Evolutionary conservation across 1,140 invertebrate species (phyloP).

Genomic region (Aphidius ervi): DNA sequence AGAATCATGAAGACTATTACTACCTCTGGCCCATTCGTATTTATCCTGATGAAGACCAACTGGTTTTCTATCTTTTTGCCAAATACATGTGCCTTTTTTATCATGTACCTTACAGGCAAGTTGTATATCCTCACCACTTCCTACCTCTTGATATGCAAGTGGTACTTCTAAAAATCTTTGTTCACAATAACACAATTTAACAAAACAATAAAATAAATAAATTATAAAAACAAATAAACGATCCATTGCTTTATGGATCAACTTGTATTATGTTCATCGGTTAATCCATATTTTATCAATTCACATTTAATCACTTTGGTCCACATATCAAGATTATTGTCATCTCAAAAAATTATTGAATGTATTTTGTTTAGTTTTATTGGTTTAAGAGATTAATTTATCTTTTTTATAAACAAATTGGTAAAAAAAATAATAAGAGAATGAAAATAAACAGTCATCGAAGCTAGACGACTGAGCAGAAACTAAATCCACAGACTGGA

Average conservation of each 20-base stretch:
- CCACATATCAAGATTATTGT: too few relatives aligned
- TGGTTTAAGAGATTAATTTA: too few relatives aligned
- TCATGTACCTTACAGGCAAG: slow-evolving; percentile 79
- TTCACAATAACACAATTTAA: slow-evolving; percentile 39
- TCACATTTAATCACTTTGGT: too few relatives aligned
- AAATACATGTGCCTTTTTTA: slow-evolving; percentile 81
- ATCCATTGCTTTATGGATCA: not conserved
- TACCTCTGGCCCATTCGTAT: slow-evolving; percentile 78
- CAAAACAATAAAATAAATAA: not conserved
- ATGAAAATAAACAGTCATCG: too few relatives aligned
- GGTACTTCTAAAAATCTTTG: slow-evolving; percentile 82
- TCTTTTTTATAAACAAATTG: too few relatives aligned
- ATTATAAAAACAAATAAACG: not conserved
- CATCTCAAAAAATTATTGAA: too few relatives aligned
- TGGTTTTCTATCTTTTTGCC: slow-evolving; percentile 89
- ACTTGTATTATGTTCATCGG: too few relatives aligned
- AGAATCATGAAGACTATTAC: slow-evolving; percentile 40
- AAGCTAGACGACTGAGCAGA: too few relatives aligned
- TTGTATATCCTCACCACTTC: slow-evolving; percentile 75
- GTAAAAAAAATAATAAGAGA: too few relatives aligned
- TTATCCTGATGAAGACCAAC: slow-evolving; percentile 81
- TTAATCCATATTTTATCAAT: too few relatives aligned
- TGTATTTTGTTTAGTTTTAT: too few relatives aligned
- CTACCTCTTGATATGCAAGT: slow-evolving; percentile 76
- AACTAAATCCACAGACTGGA: too few relatives aligned